Evolutionary conservation across 2,113 vertebrate species (phyloP), one percentile per base, ranked within the genome.

Genomic region (Columba livia): DNA sequence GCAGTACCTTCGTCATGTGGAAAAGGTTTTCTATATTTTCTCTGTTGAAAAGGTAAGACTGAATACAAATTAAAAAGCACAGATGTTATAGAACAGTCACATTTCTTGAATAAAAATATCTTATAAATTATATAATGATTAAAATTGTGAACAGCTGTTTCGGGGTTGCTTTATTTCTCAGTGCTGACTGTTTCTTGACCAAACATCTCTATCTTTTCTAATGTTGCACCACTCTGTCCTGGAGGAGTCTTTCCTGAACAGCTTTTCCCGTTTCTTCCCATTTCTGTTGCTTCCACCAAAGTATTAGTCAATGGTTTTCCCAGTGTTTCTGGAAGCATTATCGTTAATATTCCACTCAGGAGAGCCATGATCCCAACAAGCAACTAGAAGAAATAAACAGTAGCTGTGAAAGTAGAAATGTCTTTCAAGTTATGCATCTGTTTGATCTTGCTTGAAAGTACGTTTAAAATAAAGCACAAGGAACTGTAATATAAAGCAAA

Each of bases 261-360:
- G 44, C 31, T 98, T 50, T 67, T 91, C 78, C 97, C 96, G 40
- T 93, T 83, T 44, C 82, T 73, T 82, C 98, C 98, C 58, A 98
- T 97, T 90, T 97, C 96, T 92, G 97, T 97, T 36, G 98, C 98
- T 93, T 99, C 99, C 92, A 97, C 97, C 98, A 99, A 97, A 18
- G 99, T 99, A 84, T 97, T 98, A 82, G 97, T 98, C 89, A 99
- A 88, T 32, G 98, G 98, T 93, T 97, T 97, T 86, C 98, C 98
- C 28, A 98, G 97, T 29, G 99, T 99, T 98, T 99, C 99, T 4
- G 99, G 99, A 85, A 99, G 98, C 91, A 98, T 90, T 85, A 99
- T 42, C 3, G 99, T 98, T 94, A 99, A 96, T 62, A 99, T 60
- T 91, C 98, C 99, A 53, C 99, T 98, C 71, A 99, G 62, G 56